Evolutionary conservation across 2,113 vertebrate species (phyloP), one percentile per base, ranked within the genome.

Genomic region (Cebidichthys violaceus): DNA sequence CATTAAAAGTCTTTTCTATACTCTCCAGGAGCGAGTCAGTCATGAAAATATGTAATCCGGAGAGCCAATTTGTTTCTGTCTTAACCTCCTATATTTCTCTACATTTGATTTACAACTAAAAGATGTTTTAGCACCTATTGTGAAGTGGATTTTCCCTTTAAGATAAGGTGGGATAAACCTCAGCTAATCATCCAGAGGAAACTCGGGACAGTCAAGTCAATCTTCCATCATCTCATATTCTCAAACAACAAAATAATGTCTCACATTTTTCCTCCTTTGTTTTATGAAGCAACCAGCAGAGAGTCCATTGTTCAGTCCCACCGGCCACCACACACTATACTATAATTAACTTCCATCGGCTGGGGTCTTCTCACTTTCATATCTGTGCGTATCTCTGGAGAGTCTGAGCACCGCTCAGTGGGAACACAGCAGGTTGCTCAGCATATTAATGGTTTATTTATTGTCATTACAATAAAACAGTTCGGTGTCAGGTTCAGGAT

Each of bases 321-420:
- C 52, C n/a, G 47, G 88, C 47, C 69, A 17, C 70, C 71, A 2
- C 82, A 57, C 88, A 76, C 81, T 90, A 89, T 79, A 90, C 71
- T 54, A 73, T 92, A 92, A 93, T 92, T 90, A 92, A 93, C 83
- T 92, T 87, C 65, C 39, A 86, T 60, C 70, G 79, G 77, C 55
- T 22, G 55, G 82, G 82, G 80, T 80, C 82, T 87, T 84, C 88
- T 92, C 83, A 72, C 88, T 86, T 90, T 90, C 92, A 89, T 87
- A 90, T 89, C 79, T 78, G 75, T 35, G 11, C 67, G 82, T 0
- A 47, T 90, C 92, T 92, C 92, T 62, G 59, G 90, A 91, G 90
- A 91, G 79, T 68, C 47, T 73, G 85, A 74, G 75, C 47, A 47
- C 66, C 59, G 68, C 73, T 66, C 7, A 1, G 47, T 13, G 77